Percentiles rank a stretch among this genome's conserved stretches.
Evolutionary conservation across 2,888 invertebrate genomes (phyloP).

Genomic region (Drosophila borealis): DNA sequence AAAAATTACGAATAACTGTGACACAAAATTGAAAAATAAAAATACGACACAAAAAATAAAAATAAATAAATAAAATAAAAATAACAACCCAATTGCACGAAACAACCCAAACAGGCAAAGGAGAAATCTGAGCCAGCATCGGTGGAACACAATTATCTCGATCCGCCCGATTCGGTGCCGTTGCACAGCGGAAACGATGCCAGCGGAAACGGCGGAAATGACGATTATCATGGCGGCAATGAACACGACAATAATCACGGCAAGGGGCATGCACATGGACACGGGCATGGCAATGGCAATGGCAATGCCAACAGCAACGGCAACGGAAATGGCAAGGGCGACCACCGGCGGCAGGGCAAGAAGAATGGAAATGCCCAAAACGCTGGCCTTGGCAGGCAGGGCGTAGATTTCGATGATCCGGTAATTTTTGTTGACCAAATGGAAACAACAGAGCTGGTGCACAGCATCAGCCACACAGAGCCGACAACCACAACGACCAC

Average conservation of each 20-base stretch:
- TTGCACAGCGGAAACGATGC: conserved; percentile 84
- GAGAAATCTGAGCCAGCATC: conserved; percentile 83
- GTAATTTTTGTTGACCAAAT: conserved; percentile 84
- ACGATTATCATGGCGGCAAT: conserved; percentile 82
- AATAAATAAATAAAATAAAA: conserved; percentile 27
- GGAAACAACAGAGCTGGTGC: conserved; percentile 85
- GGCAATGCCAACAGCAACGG: conserved; percentile 55
- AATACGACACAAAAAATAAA: conserved; percentile 35
- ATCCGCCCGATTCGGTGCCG: conserved; percentile 84
- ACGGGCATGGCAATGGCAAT: conserved; percentile 52
- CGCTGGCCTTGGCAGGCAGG: conserved; percentile 50
- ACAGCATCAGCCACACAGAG: conserved; percentile 85
- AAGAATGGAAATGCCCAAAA: conserved; percentile 43
- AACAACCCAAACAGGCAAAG: conserved; percentile 65
- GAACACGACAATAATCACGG: conserved; percentile 60
- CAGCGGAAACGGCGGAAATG: conserved; percentile 84
- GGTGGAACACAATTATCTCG: conserved; percentile 85
- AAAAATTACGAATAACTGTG: conserved; percentile 54
- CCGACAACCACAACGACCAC: conserved; percentile 80
- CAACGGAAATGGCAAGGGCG: conserved; percentile 56
- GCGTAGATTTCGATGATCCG: conserved; percentile 83
- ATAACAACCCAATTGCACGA: conserved; percentile 23
- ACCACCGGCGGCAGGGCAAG: conserved; percentile 46
- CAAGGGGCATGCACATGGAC: conserved; percentile 51
- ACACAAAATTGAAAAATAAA: conserved; percentile 61